A percentile compares a stretch with the other conserved stretches of the same genome.
phyloP scores from a whole-genome alignment of 2,888 invertebrate genomes.

The Trachelus stipa region DNA sequence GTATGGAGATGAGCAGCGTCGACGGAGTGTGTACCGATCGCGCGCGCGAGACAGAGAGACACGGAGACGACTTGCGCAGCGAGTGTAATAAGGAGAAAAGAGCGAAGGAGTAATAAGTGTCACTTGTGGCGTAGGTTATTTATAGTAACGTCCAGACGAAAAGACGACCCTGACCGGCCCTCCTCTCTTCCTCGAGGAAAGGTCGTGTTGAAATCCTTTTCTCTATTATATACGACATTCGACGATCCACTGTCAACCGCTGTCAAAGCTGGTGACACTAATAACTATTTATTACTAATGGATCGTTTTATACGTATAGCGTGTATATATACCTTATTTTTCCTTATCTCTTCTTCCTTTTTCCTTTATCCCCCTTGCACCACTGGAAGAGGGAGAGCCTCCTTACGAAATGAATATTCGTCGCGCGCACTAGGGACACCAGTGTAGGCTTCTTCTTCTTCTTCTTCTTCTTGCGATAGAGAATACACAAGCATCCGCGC shows the following conservation, averaged over 20 bases:
- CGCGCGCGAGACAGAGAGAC: background rate
- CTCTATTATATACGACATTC: background rate
- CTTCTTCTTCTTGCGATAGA: slow-evolving; percentile 6
- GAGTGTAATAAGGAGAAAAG: background rate
- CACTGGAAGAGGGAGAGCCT: too few species aligned
- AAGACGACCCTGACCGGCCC: background rate
- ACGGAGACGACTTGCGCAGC: background rate
- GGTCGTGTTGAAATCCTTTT: background rate
- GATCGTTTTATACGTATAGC: background rate
- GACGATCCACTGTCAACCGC: background rate
- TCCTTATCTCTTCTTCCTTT: background rate
- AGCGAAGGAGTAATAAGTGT: background rate
- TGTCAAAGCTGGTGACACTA: background rate
- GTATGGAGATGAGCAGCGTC: background rate
- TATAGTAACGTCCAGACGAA: background rate
- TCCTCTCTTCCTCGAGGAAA: background rate
- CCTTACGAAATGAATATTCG: background rate
- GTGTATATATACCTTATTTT: background rate
- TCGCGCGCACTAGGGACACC: slow-evolving; percentile 5
- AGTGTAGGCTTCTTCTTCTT: background rate
- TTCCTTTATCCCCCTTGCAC: slow-evolving; percentile 3
- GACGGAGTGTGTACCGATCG: background rate
- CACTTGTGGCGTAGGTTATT: background rate
- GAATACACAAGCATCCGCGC: slow-evolving; percentile 37
- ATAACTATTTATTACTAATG: background rate